phyloP scores from a whole-genome alignment of 2,113 vertebrate species.

The Cebidichthys violaceus region DNA sequence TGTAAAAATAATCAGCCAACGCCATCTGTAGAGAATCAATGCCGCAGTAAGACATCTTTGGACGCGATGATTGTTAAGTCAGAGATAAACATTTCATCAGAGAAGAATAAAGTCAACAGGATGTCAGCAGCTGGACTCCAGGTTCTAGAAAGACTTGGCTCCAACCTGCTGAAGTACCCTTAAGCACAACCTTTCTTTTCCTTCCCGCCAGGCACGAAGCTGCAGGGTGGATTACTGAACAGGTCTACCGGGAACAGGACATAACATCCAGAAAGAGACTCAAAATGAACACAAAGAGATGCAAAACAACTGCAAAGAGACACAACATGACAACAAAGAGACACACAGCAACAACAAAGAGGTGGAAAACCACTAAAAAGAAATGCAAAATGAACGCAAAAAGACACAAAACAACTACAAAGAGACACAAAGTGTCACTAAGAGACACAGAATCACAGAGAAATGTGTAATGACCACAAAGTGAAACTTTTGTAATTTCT shows the following conservation, averaged over 20 bases:
- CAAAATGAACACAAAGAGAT: no score
- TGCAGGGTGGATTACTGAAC: not conserved
- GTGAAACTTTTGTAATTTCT: no score
- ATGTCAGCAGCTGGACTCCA: constrained; percentile 15
- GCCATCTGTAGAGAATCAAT: not conserved
- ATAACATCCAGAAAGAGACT: not conserved
- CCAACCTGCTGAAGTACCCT: not conserved
- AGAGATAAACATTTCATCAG: constrained; percentile 4
- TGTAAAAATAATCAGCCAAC: not conserved
- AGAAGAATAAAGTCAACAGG: constrained; percentile 10
- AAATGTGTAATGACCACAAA: not conserved
- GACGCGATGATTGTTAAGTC: not conserved
- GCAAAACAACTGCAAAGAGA: no score
- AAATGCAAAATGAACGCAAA: no score
- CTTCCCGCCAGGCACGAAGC: not conserved
- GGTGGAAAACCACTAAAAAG: no score
- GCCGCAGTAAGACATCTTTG: not conserved
- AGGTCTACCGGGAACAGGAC: no score
- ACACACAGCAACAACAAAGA: no score
- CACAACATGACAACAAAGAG: no score
- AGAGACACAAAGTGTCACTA: no score
- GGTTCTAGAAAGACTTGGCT: not conserved
- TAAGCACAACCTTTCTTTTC: constrained; percentile 6
- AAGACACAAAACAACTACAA: not conserved
- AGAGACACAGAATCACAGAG: not conserved